phyloP scores from a whole-genome alignment of 2,797 vertebrate genomes.

The Dendrocincla fuliginosa region DNA sequence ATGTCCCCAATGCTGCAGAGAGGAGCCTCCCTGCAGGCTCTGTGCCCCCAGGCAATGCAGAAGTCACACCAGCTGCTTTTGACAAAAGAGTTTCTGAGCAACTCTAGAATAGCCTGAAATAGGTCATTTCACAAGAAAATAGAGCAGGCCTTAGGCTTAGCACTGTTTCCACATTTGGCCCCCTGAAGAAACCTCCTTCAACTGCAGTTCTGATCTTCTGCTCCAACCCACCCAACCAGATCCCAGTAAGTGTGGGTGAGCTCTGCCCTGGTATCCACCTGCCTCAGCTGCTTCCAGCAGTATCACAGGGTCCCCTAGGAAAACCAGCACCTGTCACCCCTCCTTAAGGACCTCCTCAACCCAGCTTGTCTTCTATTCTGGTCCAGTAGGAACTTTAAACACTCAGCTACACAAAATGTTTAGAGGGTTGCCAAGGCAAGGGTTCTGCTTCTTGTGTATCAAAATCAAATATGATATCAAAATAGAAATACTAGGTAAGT shows the following conservation, averaged over 20 bases:
- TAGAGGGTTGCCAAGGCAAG: not conserved
- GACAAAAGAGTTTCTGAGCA: not conserved
- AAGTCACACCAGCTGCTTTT: not conserved
- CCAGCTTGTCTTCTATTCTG: not conserved
- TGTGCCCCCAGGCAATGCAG: not conserved
- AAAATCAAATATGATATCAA: not conserved
- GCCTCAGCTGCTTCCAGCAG: not conserved
- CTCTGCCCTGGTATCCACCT: not conserved
- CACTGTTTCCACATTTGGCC: not conserved
- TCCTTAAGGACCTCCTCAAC: not conserved
- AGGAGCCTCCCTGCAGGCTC: not conserved
- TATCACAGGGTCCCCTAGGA: fast-evolving
- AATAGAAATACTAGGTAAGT: not conserved
- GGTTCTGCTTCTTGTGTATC: not conserved
- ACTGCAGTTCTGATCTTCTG: not conserved
- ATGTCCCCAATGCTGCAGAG: not conserved
- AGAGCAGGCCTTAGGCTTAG: not conserved
- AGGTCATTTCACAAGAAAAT: not conserved
- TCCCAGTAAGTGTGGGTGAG: not conserved
- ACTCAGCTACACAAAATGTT: not conserved
- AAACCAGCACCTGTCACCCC: not conserved
- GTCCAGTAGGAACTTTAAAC: not conserved
- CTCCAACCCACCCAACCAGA: not conserved
- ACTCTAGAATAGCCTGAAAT: not conserved
- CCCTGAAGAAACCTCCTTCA: not conserved